Percentiles rank a stretch among this genome's conserved stretches.
Evolutionary conservation across 2,113 vertebrate genomes (phyloP).

Genomic region (Pygoscelis antarcticus): DNA sequence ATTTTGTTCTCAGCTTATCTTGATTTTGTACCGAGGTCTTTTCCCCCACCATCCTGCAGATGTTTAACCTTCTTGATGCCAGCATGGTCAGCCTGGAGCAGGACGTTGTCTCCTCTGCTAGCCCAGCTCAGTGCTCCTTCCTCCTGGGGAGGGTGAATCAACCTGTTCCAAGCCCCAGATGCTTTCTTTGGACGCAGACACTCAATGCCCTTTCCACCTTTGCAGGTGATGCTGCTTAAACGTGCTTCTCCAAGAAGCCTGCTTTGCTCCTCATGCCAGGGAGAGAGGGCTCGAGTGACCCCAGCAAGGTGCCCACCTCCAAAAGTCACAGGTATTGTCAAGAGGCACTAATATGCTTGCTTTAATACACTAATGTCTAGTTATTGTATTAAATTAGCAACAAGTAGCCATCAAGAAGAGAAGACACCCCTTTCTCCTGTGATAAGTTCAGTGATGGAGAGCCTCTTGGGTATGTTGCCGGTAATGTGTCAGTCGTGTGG

Average conservation of each 20-base stretch:
- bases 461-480: background rate
- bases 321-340: background rate
- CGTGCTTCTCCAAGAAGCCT: rapidly evolving
- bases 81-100: background rate
- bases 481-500: background rate
- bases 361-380: background rate
- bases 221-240: background rate
- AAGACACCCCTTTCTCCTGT: background rate
- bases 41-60: background rate
- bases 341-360: background rate
- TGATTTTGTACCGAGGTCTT: background rate
- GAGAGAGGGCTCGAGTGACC: background rate
- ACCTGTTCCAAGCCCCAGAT: background rate
- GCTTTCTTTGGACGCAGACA: background rate
- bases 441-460: background rate
- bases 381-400: background rate
- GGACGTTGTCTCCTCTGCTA: background rate
- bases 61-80: background rate
- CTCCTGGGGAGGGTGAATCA: background rate
- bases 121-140: background rate
- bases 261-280: background rate
- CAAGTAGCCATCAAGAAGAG: background rate
- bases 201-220: background rate
- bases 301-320: background rate
- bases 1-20: background rate